These are phyloP conservation scores for Tragelaphus strepsiceros DNA, from an alignment of 2,113 vertebrate genomes.

Conservation along the genomic window DNA sequence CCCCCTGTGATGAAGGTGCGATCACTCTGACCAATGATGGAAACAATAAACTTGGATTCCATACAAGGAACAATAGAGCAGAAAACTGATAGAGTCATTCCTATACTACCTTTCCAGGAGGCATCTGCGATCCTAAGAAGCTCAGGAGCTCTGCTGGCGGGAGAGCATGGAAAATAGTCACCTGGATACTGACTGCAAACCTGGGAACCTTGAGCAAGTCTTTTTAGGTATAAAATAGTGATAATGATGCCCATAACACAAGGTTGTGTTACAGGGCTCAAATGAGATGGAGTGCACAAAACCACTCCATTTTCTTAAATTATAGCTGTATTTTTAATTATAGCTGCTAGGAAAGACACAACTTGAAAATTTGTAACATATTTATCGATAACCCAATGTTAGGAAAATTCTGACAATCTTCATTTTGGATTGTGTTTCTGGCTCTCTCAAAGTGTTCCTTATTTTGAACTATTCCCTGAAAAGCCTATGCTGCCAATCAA, in stretches of 20 bases:
- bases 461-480: constrained; percentile 53
- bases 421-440: not conserved
- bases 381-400: not conserved
- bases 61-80: not conserved
- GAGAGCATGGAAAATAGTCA: not conserved
- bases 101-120: not conserved
- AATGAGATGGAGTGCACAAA: not conserved
- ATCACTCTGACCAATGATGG: not conserved
- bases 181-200: not conserved
- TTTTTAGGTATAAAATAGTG: not conserved
- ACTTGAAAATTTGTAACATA: not conserved
- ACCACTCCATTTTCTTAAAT: no score
- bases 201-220: not conserved
- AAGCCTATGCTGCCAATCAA: constrained; percentile 60
- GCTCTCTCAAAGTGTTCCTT: not conserved
- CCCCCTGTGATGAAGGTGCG: not conserved
- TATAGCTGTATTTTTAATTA: not conserved
- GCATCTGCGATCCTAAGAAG: not conserved
- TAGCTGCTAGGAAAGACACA: not conserved
- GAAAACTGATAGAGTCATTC: not conserved
- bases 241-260: not conserved
- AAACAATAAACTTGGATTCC: not conserved
- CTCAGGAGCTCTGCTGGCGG: not conserved
- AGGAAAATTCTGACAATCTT: constrained; percentile 33
- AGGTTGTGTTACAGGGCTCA: not conserved